Percentiles rank a stretch among this genome's conserved stretches.
These are phyloP conservation scores for Pseudomyrmex sp. DNA, from an alignment of 1,140 invertebrate genomes.

Conservation along the genomic window DNA sequence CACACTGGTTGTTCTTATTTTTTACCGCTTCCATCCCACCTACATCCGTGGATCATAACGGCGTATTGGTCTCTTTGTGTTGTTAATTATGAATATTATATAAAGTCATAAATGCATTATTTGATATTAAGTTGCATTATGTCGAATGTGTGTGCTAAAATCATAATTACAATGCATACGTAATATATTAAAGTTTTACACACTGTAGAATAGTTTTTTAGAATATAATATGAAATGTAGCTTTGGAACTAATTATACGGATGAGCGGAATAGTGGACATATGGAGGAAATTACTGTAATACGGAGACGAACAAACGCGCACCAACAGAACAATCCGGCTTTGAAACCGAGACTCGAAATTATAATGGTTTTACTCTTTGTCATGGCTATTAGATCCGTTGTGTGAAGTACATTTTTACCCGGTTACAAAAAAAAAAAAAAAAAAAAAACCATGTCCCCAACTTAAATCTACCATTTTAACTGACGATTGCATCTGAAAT, in stretches of 20 bases:
- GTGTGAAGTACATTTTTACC: not conserved
- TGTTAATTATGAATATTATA: too few species aligned
- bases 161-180: not conserved
- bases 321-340: constrained; percentile 7
- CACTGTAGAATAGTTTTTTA: too few species aligned
- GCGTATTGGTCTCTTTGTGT: too few species aligned
- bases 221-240: not conserved
- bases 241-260: not conserved
- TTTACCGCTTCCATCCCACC: too few species aligned
- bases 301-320: not conserved
- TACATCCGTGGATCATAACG: too few species aligned
- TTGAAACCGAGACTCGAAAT: constrained; percentile 32
- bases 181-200: too few species aligned
- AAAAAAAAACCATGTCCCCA: too few species aligned
- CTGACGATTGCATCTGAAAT: constrained; percentile 23
- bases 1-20: too few species aligned
- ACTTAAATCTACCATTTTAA: constrained; percentile 37
- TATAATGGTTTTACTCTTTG: constrained; percentile 9
- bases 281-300: constrained; percentile 21
- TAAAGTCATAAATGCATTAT: not conserved
- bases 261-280: not conserved
- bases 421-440: not conserved
- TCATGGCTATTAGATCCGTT: constrained; percentile 6
- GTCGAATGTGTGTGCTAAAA: not conserved
- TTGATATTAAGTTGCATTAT: not conserved